Conservation (phyloP, 2,888 invertebrate species). For the Mellilla xanthometata region DNA sequence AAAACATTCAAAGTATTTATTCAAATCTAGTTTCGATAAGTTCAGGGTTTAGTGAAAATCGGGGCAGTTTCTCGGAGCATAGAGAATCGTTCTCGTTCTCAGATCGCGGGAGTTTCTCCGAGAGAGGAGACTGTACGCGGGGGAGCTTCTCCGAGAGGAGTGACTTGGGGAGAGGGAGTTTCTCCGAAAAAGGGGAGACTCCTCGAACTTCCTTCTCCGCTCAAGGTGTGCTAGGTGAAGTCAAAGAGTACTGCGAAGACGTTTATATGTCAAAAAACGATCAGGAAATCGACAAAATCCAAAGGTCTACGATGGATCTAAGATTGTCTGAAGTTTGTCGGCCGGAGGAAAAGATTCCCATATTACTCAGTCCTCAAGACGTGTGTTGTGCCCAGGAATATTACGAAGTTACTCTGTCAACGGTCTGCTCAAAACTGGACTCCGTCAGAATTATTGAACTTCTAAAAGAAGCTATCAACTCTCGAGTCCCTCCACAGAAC, state of each 20-base stretch:
- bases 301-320: slow-evolving; percentile 71
- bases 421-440: slow-evolving; percentile 90
- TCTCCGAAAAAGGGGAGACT: slow-evolving; percentile 73
- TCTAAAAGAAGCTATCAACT: slow-evolving; percentile 90
- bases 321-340: slow-evolving; percentile 65
- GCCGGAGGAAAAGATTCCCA: slow-evolving; percentile 64
- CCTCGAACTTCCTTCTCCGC: slow-evolving; percentile 73
- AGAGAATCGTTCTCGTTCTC: slow-evolving; percentile 76
- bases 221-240: slow-evolving; percentile 69
- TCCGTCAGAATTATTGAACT: slow-evolving; percentile 90
- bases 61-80: slow-evolving; percentile 76
- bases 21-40: slow-evolving; percentile 81
- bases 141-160: slow-evolving; percentile 80
- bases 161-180: slow-evolving; percentile 73
- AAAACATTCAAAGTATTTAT: slow-evolving; percentile 73
- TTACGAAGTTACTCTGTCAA: slow-evolving; percentile 90
- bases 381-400: slow-evolving; percentile 69
- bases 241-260: slow-evolving; percentile 70
- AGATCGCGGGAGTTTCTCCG: slow-evolving; percentile 73
- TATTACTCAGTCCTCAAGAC: slow-evolving; percentile 66
- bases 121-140: slow-evolving; percentile 68
- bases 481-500: slow-evolving; percentile 87
- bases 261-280: slow-evolving; percentile 65
- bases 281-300: slow-evolving; percentile 67
- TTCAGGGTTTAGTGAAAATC: slow-evolving; percentile 83